Percentiles rank a stretch among this genome's conserved stretches.
phyloP scores from a whole-genome alignment of 2,888 invertebrate genomes.

The Macrophya annulata region DNA sequence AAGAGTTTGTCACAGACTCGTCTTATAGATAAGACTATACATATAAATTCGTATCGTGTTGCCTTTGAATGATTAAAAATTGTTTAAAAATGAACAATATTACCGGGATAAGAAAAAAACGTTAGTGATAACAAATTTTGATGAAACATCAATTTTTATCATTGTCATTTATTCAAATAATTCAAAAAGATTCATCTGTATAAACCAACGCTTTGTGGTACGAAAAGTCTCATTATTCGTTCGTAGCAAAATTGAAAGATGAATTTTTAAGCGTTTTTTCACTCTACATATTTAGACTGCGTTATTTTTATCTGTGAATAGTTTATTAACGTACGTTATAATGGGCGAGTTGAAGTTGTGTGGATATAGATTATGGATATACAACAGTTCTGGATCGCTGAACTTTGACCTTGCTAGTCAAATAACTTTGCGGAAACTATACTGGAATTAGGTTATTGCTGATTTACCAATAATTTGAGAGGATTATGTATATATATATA shows the following conservation, averaged over 20 bases:
- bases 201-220: too few relatives aligned
- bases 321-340: slow-evolving; percentile 1
- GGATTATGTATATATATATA: background rate
- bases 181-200: background rate
- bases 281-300: background rate
- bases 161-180: background rate
- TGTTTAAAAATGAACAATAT: background rate
- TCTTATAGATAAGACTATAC: background rate
- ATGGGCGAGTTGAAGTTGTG: background rate
- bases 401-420: background rate
- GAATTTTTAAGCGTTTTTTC: background rate
- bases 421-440: background rate
- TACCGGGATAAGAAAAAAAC: background rate
- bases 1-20: background rate
- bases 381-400: background rate
- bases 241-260: background rate
- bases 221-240: background rate
- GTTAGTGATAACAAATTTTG: background rate
- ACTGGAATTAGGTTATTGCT: background rate
- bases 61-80: background rate
- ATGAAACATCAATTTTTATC: background rate
- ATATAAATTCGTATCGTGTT: background rate
- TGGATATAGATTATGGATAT: background rate
- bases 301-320: too few relatives aligned
- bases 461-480: slow-evolving; percentile 1